Percentiles rank a stretch among this genome's conserved stretches.
Conservation (phyloP, 37 sponge, comb jelly and placozoan species). For the Bolinopsis microptera region DNA sequence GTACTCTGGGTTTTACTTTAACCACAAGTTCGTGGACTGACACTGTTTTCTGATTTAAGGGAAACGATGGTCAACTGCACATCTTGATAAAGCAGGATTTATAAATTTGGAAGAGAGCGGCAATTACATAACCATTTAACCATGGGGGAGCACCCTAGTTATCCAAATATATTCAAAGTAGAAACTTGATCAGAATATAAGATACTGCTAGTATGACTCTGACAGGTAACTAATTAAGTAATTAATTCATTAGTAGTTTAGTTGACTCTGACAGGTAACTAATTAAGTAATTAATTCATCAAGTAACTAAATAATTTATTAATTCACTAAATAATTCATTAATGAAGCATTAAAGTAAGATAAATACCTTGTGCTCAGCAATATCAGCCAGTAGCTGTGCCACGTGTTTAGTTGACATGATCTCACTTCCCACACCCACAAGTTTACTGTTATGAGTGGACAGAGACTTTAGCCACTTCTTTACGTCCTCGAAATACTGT, state of each 20-base stretch:
- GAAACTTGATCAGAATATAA: too few species aligned
- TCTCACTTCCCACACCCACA: slow-evolving; percentile 43
- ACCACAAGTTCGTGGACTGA: slow-evolving; percentile 22
- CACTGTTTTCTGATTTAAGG: slow-evolving; percentile 23
- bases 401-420: not conserved
- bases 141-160: too few species aligned
- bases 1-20: slow-evolving; percentile 35
- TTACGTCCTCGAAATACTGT: slow-evolving; percentile 12
- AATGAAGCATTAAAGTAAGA: too few species aligned
- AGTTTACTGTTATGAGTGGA: slow-evolving; percentile 18
- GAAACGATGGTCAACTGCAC: too few species aligned
- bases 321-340: too few species aligned
- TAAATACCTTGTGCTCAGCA: not conserved
- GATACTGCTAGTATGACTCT: too few species aligned
- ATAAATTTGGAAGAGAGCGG: too few species aligned
- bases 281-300: not conserved
- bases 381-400: not conserved
- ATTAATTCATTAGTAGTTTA: too few species aligned
- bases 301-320: too few species aligned
- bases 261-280: not conserved
- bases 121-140: too few species aligned
- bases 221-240: not conserved
- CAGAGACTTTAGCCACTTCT: slow-evolving; percentile 13
- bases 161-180: too few species aligned
- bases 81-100: too few species aligned